These are phyloP conservation scores for Lepidochrysops patricia DNA, from an alignment of 2,888 invertebrate genomes.

Conservation along the genomic window DNA sequence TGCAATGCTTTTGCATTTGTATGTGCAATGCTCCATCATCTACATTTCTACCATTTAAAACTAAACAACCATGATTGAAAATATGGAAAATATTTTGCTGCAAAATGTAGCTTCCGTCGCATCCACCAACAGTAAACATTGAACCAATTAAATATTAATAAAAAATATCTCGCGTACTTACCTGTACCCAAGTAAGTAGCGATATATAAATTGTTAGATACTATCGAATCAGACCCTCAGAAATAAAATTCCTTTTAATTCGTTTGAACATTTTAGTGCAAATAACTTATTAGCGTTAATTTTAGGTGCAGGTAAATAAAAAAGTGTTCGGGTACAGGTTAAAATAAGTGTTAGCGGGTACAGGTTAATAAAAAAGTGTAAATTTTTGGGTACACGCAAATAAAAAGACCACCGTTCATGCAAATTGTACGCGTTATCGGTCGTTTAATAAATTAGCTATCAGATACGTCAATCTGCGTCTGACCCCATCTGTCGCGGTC, in stretches of 20 bases:
- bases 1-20: too few species aligned
- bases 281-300: neutral
- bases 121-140: neutral
- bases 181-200: neutral
- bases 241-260: neutral
- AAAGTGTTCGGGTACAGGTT: neutral
- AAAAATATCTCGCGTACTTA: neutral
- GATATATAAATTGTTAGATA: neutral
- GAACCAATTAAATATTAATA: neutral
- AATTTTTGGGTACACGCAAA: neutral
- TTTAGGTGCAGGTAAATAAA: neutral
- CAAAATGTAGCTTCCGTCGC: too few species aligned
- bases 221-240: neutral
- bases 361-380: neutral
- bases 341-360: neutral
- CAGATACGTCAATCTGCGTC: slow-evolving; percentile 14
- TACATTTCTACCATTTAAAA: too few species aligned
- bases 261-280: neutral
- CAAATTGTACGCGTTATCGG: neutral
- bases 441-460: slow-evolving; percentile 17
- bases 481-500: slow-evolving; percentile 19
- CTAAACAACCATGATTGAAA: too few species aligned
- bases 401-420: neutral
- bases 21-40: too few species aligned
- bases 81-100: too few species aligned